Percentiles rank a stretch among this genome's conserved stretches.
These are phyloP conservation scores for Scaptomyza graminum DNA, from an alignment of 1,140 invertebrate species.

Conservation along the genomic window DNA sequence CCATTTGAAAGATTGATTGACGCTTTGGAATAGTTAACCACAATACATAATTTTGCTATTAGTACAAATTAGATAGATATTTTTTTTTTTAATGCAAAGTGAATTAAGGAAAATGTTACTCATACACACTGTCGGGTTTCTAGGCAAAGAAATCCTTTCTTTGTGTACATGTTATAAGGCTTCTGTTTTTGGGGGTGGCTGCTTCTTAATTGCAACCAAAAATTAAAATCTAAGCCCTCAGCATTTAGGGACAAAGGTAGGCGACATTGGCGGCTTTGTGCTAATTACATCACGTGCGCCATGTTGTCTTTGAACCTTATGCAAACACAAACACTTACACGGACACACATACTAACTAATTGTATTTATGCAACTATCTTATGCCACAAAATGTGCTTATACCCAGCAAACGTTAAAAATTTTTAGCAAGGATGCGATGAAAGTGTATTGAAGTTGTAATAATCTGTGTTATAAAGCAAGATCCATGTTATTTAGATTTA, in stretches of 20 bases:
- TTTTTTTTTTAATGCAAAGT: conserved; percentile 30
- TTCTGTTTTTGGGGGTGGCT: conserved; percentile 4
- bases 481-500: background rate
- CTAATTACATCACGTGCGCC: conserved; percentile 75
- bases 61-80: conserved; percentile 39
- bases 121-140: conserved; percentile 42
- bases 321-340: conserved; percentile 6
- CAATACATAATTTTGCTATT: conserved; percentile 10
- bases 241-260: conserved; percentile 32
- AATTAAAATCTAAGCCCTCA: conserved; percentile 75
- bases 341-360: conserved; percentile 16
- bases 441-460: background rate
- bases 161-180: background rate
- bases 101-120: conserved; percentile 32
- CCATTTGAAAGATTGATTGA: conserved; percentile 32
- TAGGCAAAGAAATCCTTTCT: conserved; percentile 2
- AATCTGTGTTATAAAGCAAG: background rate
- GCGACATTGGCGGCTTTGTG: conserved; percentile 58
- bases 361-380: conserved; percentile 67
- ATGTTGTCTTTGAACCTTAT: conserved; percentile 8
- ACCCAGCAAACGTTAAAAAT: background rate
- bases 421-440: background rate
- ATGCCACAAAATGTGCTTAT: conserved; percentile 14
- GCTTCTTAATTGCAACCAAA: conserved; percentile 64
- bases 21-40: conserved; percentile 1